Evolutionary conservation across 2,888 invertebrate species (phyloP), one percentile per base, ranked within the genome.

Genomic region (Eupithecia subfuscata): DNA sequence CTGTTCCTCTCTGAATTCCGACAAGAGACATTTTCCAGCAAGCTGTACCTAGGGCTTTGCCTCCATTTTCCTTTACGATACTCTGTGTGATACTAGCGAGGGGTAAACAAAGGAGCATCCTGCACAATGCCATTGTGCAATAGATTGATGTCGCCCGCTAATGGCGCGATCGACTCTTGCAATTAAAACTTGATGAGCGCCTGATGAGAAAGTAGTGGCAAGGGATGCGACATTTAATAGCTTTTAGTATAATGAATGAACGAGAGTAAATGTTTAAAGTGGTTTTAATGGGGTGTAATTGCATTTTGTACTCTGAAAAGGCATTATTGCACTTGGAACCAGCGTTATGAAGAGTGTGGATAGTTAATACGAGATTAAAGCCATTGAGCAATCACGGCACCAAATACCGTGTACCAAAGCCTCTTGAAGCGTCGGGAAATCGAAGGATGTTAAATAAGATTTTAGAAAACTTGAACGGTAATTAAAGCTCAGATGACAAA

Each of bases 161-260:
- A 73, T 73, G 68, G 73, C 56, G 30, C 40, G 25, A 73, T 60
- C 67, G 56, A 68, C 43, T 73, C 52, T 60, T 30, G 56, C 72
- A 72, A 72, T 72, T 72, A 72, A 72, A 68, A 72, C 67, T 40
- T 72, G 71, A 71, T 68, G 67, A 67, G 72, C 60, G 56, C 73
- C 68, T 73, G 68, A 73, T 73, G n/a, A 40, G 68, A 73, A 71
- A 68, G 68, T 68, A 30, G 43, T 43, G 34, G 73, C 73, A 73
- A 68, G 45, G 52, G 45, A 18, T 69, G 48, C 18, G 34, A 30
- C 14, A 69, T 22, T 43, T n/a, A 45, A 64, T 64, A 64, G 34
- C 64, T 18, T 69, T 56, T 1, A 25, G 22, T 60, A 60, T 60
- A 60, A 60, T 60, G 25, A 60, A 60, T 60, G 25, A 25, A 60